A percentile compares a stretch with the other conserved stretches of the same genome.
Conservation (phyloP, 2,888 invertebrate species). For the Cephus spinipes region DNA sequence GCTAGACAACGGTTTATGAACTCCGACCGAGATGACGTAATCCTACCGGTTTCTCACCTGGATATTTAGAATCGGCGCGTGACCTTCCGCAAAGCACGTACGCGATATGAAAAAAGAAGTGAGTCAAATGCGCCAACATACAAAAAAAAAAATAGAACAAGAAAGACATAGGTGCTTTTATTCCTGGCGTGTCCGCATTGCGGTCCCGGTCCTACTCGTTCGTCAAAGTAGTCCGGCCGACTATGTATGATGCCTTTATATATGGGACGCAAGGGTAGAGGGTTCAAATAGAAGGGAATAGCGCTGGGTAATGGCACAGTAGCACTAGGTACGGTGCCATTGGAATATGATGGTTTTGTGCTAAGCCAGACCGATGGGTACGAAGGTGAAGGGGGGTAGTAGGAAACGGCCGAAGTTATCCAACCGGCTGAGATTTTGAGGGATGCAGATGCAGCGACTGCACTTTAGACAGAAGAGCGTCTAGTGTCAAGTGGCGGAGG, state of each 20-base stretch:
- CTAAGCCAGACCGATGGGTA: background rate
- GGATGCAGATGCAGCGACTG: slow-evolving; percentile 28
- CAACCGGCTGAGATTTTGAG: slow-evolving; percentile 17
- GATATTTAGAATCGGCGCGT: no score
- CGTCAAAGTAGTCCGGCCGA: background rate
- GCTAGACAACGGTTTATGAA: slow-evolving; percentile 55
- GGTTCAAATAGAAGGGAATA: background rate
- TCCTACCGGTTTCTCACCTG: slow-evolving; percentile 27
- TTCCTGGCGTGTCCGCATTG: slow-evolving; percentile 22
- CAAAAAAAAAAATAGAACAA: background rate
- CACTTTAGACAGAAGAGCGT: slow-evolving; percentile 53
- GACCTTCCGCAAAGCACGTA: no score
- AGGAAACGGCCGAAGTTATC: background rate
- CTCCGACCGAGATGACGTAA: slow-evolving; percentile 46
- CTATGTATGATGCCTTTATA: background rate
- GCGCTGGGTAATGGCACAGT: background rate
- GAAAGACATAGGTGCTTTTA: slow-evolving; percentile 18
- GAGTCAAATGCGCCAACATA: background rate
- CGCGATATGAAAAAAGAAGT: background rate
- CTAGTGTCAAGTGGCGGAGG: slow-evolving; percentile 52
- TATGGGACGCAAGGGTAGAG: background rate
- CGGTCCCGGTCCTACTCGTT: background rate
- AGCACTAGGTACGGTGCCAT: background rate
- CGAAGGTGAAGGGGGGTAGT: background rate
- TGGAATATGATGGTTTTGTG: background rate